phyloP scores from a whole-genome alignment of 2,888 invertebrate species.

The Masnerella sp. region DNA sequence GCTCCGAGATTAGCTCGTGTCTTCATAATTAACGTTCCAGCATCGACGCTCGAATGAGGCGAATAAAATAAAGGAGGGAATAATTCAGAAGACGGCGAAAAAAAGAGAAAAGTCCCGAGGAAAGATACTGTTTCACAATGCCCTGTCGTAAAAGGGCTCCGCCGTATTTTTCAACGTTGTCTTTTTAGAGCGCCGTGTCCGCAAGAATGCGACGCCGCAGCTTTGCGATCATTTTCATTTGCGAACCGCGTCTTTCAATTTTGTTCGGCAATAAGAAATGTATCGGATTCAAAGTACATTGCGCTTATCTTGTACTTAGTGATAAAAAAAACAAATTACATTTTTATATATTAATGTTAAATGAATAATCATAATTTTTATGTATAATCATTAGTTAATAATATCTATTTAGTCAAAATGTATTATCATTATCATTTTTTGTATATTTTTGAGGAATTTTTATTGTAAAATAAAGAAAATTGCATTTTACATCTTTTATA shows the following conservation, averaged over 20 bases:
- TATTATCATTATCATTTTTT: no score
- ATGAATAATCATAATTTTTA: no score
- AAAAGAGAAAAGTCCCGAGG: slow-evolving; percentile 49
- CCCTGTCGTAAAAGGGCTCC: slow-evolving; percentile 56
- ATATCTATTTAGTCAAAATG: no score
- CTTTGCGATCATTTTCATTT: slow-evolving; percentile 51
- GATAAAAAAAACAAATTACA: no score
- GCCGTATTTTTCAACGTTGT: slow-evolving; percentile 53
- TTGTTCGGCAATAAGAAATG: slow-evolving; percentile 3
- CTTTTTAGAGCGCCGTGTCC: slow-evolving; percentile 37
- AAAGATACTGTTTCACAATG: slow-evolving; percentile 58
- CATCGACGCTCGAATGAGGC: slow-evolving; percentile 60
- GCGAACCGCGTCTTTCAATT: not conserved
- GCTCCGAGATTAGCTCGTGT: slow-evolving; percentile 58
- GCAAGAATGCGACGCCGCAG: slow-evolving; percentile 45
- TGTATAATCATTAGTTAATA: no score
- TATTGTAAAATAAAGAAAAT: no score
- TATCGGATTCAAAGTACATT: not conserved
- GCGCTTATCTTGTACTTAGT: no score
- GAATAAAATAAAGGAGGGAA: slow-evolving; percentile 59
- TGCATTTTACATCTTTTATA: no score
- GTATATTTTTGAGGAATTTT: no score
- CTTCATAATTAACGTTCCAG: slow-evolving; percentile 60
- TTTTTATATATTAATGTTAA: no score
- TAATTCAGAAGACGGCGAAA: slow-evolving; percentile 55